phyloP scores from a whole-genome alignment of 1,140 invertebrate species.

The Musca vetustissima region DNA sequence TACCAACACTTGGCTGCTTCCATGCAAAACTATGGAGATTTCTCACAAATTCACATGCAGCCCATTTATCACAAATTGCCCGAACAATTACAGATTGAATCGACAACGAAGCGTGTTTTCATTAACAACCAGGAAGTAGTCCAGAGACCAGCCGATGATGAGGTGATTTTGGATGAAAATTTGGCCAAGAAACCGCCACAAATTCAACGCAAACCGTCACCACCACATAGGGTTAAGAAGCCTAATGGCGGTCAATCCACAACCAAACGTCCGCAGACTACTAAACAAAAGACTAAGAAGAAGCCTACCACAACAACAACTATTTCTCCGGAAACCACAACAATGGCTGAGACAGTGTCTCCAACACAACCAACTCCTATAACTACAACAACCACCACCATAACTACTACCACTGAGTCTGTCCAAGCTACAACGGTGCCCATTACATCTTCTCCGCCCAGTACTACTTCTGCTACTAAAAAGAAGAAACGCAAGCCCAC shows the following conservation, averaged over 20 bases:
- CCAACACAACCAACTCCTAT: conserved; percentile 27
- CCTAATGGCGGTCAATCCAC: conserved; percentile 34
- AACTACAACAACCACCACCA: conserved; percentile 36
- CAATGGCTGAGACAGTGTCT: conserved; percentile 25
- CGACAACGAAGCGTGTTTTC: conserved; percentile 46
- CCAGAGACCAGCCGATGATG: conserved; percentile 35
- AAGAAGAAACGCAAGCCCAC: no score
- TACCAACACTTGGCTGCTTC: conserved; percentile 45
- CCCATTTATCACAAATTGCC: conserved; percentile 48
- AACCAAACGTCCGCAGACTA: conserved; percentile 26
- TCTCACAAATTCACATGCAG: conserved; percentile 40
- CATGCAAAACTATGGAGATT: conserved; percentile 42
- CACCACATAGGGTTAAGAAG: conserved; percentile 41
- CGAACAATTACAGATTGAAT: conserved; percentile 33
- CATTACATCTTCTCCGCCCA: no score
- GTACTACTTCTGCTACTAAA: no score
- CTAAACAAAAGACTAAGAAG: conserved; percentile 46
- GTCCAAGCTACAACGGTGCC: conserved; percentile 2
- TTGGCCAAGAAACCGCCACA: conserved; percentile 42
- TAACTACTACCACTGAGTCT: neutral
- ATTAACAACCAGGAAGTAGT: conserved; percentile 49
- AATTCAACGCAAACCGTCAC: conserved; percentile 37
- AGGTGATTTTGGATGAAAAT: conserved; percentile 28
- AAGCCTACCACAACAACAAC: conserved; percentile 36
- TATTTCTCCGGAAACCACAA: conserved; percentile 27